These are phyloP conservation scores for Drosophila sulfurigaster DNA, from an alignment of 1,140 invertebrate species.

Conservation along the genomic window DNA sequence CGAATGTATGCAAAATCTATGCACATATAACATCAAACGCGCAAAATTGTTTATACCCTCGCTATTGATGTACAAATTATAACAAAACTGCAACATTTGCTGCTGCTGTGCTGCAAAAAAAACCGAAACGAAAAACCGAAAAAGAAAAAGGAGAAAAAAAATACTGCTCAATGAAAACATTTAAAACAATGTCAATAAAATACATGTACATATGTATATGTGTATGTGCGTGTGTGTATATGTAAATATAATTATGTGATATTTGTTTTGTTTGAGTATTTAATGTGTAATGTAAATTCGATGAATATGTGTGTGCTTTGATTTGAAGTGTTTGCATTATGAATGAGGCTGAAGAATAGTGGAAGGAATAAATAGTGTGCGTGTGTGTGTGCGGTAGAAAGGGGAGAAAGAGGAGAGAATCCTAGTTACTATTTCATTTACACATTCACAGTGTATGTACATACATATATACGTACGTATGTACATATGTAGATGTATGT, in stretches of 20 bases:
- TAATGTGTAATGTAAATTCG: neutral
- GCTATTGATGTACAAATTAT: neutral
- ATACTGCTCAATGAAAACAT: conserved; percentile 10
- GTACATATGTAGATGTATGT: no score
- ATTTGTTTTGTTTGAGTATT: conserved; percentile 7
- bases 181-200: conserved; percentile 13
- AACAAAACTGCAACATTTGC: no score
- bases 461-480: no score
- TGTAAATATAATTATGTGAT: conserved; percentile 7
- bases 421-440: neutral
- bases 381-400: neutral
- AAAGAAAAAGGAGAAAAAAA: neutral
- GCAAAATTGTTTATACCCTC: conserved; percentile 4
- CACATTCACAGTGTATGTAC: neutral
- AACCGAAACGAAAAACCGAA: no score
- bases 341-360: no score
- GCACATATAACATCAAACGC: neutral
- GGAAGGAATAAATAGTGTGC: neutral
- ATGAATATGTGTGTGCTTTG: neutral
- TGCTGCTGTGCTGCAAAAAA: no score
- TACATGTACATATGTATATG: neutral
- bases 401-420: neutral
- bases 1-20: conserved; percentile 1
- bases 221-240: neutral
- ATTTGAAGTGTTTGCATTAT: neutral